phyloP scores from a whole-genome alignment of 2,113 vertebrate species.

The Macquaria australasica region DNA sequence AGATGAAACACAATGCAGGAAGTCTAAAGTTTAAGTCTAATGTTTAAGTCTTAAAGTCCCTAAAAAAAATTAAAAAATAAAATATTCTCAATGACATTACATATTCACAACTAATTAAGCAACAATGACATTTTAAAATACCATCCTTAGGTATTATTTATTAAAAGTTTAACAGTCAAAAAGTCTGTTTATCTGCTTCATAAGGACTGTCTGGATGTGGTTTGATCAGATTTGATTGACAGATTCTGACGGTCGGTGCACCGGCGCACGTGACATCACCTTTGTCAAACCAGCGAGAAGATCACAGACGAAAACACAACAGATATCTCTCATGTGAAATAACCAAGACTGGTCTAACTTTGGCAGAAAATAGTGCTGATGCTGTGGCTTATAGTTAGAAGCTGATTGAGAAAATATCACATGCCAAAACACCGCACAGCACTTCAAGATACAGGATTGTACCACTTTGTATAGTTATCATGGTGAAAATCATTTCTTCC shows the following conservation, averaged over 20 bases:
- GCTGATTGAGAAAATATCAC: background rate
- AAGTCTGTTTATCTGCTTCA: background rate
- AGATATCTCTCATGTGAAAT: background rate
- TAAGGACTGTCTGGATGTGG: background rate
- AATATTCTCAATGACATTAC: background rate
- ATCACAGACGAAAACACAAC: background rate
- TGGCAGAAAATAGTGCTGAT: background rate
- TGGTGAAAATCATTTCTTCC: background rate
- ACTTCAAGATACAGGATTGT: background rate
- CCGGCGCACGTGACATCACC: background rate
- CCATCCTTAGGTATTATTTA: background rate
- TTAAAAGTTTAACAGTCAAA: background rate
- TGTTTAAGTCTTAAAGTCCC: background rate
- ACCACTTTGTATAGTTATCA: background rate
- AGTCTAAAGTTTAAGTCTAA: background rate
- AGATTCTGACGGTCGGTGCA: background rate
- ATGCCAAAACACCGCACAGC: background rate
- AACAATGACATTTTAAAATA: background rate
- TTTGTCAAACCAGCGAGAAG: background rate
- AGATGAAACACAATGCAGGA: background rate
- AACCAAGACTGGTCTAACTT: background rate
- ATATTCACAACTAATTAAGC: background rate
- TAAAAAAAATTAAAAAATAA: background rate
- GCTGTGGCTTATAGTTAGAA: background rate
- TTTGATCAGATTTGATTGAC: background rate